phyloP scores from a whole-genome alignment of 2,113 vertebrate genomes.

The Pelusios castaneus region DNA sequence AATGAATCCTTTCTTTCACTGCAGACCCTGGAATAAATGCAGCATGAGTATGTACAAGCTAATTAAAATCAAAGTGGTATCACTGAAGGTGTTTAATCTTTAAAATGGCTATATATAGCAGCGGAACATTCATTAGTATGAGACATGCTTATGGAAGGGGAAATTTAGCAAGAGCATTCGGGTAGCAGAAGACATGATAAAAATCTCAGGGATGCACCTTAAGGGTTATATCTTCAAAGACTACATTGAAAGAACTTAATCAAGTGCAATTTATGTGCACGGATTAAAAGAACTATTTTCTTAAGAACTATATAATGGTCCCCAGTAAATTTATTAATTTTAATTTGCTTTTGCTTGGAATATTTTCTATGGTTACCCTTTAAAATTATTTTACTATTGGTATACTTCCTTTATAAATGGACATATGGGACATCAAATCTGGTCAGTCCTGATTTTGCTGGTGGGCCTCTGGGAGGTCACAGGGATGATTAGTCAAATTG shows the following conservation, averaged over 20 bases:
- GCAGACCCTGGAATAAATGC: slow-evolving; percentile 1
- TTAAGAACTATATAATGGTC: neutral
- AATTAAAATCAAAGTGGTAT: slow-evolving; percentile 6
- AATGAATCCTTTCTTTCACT: neutral
- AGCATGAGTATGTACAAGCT: neutral
- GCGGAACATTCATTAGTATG: neutral
- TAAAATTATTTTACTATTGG: neutral
- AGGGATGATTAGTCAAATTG: neutral
- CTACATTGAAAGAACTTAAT: slow-evolving; percentile 12
- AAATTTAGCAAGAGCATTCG: neutral
- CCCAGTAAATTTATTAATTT: slow-evolving; percentile 1
- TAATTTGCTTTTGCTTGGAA: neutral
- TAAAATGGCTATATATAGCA: neutral
- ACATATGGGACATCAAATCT: neutral
- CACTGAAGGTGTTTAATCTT: neutral
- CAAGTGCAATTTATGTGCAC: neutral
- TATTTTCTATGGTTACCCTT: neutral
- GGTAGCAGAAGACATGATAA: neutral
- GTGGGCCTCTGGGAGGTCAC: neutral
- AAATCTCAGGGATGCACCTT: neutral
- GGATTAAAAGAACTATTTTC: slow-evolving; percentile 7
- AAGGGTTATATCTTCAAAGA: neutral
- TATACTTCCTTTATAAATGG: neutral
- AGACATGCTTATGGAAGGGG: neutral
- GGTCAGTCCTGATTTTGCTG: neutral